phyloP scores from a whole-genome alignment of 2,113 vertebrate species.

The Peromyscus leucopus region DNA sequence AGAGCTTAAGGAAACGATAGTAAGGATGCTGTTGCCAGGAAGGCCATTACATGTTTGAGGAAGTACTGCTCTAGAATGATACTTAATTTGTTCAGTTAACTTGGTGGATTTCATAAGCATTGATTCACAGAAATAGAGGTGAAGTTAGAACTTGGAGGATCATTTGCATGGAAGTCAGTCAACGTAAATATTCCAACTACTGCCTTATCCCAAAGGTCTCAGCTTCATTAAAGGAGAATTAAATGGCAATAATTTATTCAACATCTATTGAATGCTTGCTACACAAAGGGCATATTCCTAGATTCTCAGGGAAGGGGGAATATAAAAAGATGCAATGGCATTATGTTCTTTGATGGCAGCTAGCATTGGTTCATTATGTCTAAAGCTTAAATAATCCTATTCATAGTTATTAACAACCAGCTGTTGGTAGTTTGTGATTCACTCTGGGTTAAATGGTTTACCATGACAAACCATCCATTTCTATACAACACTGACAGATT shows the following conservation, averaged over 20 bases:
- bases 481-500: background rate
- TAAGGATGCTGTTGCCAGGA: too few relatives aligned
- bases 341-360: background rate
- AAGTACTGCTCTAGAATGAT: background rate
- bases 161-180: constrained; percentile 13
- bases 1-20: background rate
- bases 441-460: constrained; percentile 13
- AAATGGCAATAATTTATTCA: constrained; percentile 55
- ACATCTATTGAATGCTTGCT: constrained; percentile 46
- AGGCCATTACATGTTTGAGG: background rate
- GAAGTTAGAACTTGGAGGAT: constrained; percentile 29
- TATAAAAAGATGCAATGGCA: background rate
- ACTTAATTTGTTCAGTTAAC: background rate
- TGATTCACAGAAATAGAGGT: constrained; percentile 32
- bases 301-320: background rate
- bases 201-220: constrained; percentile 47
- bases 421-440: background rate
- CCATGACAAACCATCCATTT: background rate
- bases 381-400: background rate
- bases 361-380: background rate
- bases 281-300: background rate
- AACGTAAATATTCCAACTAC: constrained; percentile 56
- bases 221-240: constrained; percentile 59
- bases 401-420: background rate
- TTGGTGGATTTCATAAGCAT: constrained; percentile 45